These are phyloP conservation scores for Idris sp. DNA, from an alignment of 1,140 invertebrate genomes.

Conservation along the genomic window DNA sequence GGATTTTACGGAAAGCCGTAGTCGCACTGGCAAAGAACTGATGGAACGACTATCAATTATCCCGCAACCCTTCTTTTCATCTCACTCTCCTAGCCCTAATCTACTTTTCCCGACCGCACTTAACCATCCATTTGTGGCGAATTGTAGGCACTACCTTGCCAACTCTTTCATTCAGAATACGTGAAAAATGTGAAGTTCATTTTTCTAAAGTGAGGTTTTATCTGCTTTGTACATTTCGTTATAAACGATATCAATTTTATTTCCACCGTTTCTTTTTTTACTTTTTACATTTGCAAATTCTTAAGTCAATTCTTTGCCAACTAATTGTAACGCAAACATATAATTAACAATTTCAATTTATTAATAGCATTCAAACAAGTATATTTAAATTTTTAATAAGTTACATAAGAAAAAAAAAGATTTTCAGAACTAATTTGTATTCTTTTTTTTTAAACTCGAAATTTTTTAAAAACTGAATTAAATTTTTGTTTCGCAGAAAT, in stretches of 20 bases:
- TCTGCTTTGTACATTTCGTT: slow-evolving; percentile 37
- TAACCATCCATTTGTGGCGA: slow-evolving; percentile 64
- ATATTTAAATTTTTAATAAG: too few species aligned
- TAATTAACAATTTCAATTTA: too few species aligned
- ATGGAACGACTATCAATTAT: slow-evolving; percentile 69
- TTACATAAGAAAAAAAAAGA: too few species aligned
- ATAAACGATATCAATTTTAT: slow-evolving; percentile 31
- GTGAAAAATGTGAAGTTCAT: slow-evolving; percentile 65
- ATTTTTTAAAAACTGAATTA: too few species aligned
- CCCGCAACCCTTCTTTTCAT: slow-evolving; percentile 56
- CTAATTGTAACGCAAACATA: too few species aligned
- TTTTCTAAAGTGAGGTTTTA: slow-evolving; percentile 59
- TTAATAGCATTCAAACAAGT: too few species aligned
- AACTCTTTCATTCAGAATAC: slow-evolving; percentile 52
- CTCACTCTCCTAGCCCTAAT: slow-evolving; percentile 64
- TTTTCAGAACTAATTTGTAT: too few species aligned
- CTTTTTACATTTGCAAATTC: background rate
- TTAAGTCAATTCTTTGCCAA: too few species aligned
- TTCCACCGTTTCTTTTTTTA: background rate
- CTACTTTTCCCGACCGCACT: slow-evolving; percentile 66
- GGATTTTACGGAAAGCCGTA: slow-evolving; percentile 50
- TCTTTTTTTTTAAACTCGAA: too few species aligned
- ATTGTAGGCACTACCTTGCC: slow-evolving; percentile 36
- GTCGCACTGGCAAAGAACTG: slow-evolving; percentile 54
- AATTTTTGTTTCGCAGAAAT: too few species aligned